Base-by-base conservation (phyloP, 2,797 vertebrate species). In the Gouania willdenowi region DNA sequence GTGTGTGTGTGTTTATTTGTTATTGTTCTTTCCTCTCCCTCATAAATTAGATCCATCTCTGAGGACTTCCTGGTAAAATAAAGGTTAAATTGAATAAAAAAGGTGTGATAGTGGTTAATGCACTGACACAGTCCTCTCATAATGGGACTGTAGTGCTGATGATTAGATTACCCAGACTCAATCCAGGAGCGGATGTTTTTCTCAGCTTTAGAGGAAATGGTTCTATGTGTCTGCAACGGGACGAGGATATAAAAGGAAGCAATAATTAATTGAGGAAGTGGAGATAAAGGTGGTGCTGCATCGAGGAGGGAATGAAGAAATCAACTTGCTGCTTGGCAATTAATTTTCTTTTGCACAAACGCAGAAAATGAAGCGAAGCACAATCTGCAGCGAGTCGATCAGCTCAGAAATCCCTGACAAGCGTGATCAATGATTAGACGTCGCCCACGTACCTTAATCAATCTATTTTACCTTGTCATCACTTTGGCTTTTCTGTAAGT, bases 381-480 rank as follows among this genome's bases (percentile, higher is more conserved):
- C 78, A 81, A 84, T 83, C 75, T 75, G 73, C 62, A n/a, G 80
- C 33, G 42, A 82, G 78, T 77, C 74, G 80, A 77, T 83, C 79
- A 82, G 66, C 82, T 75, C 29, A 34, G 48, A 71, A 79, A 79
- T 82, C 72, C 62, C 63, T 63, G 77, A 80, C 74, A 77, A 75
- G 75, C 68, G 22, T 50, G 20, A 74, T 66, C 41, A 72, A 46
- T 79, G 80, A 84, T 82, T 67, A 81, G 79, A 76, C 23, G 5
- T 53, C 14, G 25, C 26, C 1, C 19, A 54, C 38, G 45, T 51
- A 37, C 64, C 52, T 79, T 85, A 77, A 81, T 83, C 79, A 82
- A 78, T 77, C 62, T 63, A 56, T 77, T 83, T 75, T 72, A 80
- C 60, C 58, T 75, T 75, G 74, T 83, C 82, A 79, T 81, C 71